Evolutionary conservation across 2,888 invertebrate genomes (phyloP), one percentile per base, ranked within the genome.

Genomic region (Julus scandinavius): DNA sequence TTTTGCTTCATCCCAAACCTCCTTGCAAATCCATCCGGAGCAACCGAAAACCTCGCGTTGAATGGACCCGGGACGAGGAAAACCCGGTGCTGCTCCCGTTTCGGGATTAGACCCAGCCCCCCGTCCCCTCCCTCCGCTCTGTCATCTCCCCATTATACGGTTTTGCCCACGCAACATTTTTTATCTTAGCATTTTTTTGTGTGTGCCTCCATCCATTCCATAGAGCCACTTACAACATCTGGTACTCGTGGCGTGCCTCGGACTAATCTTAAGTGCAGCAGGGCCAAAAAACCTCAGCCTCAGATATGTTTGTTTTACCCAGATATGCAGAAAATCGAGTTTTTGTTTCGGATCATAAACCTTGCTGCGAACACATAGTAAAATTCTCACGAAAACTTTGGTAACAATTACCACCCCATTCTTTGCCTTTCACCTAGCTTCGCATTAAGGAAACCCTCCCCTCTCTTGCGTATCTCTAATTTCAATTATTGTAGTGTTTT

Each of bases 1-100:
- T 88, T 88, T 50, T 88, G 88, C 88, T 88, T 88, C 88, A 88
- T 88, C 50, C 83, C 88, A n/a, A 87, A 85, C 85, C 20, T 41
- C 41, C n/a, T 45, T 15, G 41, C 7, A 85, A 45, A 85, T 85
- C 85, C 85, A 85, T 49, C 40, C 72, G 72, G 72, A 72, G 72
- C 29, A 29, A 72, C 20, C 72, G 72, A 72, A 72, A 72, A 72
- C 72, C 72, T 29, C 2, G 72, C 72, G 29, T 1, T 29, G 72
- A 72, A 72, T 72, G 72, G 72, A 29, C 72, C 72, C 20, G 72
- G 72, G 72, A 29, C 72, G 72, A 20, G 72, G 9, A 6, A 20
- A 29, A 72, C 17, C 15, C 17, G 58, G 50, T 50, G 50, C 15
- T 17, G 58, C 11, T 15, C 72, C 29, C 72, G 72, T 72, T 58